A percentile compares a stretch with the other conserved stretches of the same genome.
phyloP scores from a whole-genome alignment of 2,888 invertebrate genomes.

The Spodoptera picta region DNA sequence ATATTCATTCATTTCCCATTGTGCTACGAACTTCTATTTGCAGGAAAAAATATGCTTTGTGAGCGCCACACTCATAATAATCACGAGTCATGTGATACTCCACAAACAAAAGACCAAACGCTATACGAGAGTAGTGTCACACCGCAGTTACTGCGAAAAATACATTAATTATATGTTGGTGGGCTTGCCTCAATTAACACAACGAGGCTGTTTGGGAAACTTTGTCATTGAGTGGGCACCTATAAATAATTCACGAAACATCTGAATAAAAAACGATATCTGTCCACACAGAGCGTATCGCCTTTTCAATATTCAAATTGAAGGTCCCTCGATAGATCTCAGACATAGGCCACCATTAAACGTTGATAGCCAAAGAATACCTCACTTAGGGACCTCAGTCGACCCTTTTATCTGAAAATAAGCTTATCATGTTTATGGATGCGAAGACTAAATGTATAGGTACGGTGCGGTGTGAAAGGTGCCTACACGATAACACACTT shows the following conservation, averaged over 20 bases:
- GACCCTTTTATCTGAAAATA: constrained; percentile 87
- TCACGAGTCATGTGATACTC: constrained; percentile 8
- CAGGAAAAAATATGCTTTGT: constrained; percentile 1
- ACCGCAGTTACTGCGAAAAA: constrained; percentile 21
- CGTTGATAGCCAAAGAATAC: constrained; percentile 84
- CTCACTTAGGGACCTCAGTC: constrained; percentile 79
- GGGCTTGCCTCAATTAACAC: constrained; percentile 20
- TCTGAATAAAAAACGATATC: constrained; percentile 72
- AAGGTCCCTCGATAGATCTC: constrained; percentile 78
- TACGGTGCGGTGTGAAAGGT: constrained; percentile 72
- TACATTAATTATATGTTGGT: constrained; percentile 14
- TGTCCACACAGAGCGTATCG: constrained; percentile 65
- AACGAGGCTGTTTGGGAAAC: constrained; percentile 6
- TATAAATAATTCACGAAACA: constrained; percentile 65
- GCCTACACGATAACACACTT: constrained; percentile 74
- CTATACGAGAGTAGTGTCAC: background rate
- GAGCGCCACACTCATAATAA: constrained; percentile 20
- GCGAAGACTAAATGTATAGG: constrained; percentile 77
- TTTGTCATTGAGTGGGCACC: constrained; percentile 24
- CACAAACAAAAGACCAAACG: constrained; percentile 15
- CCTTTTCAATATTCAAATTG: constrained; percentile 86
- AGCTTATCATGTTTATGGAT: constrained; percentile 86
- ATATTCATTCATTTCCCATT: constrained; percentile 9
- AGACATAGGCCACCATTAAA: constrained; percentile 83
- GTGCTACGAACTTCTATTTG: constrained; percentile 7